phyloP scores from a whole-genome alignment of 2,113 vertebrate genomes.

The Himantopus leucocephalus region DNA sequence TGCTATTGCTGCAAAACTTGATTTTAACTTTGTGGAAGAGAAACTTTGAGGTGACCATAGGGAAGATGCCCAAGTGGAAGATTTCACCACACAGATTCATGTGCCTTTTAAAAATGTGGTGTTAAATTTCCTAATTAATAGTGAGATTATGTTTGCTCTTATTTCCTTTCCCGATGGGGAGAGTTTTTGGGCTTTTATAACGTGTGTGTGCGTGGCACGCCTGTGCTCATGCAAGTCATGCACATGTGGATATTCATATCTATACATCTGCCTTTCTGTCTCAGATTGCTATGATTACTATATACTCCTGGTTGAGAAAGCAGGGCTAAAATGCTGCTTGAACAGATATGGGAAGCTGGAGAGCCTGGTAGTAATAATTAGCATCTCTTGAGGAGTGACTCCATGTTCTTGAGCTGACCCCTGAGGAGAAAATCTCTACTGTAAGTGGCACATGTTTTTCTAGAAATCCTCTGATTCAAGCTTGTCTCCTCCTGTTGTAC shows the following conservation, averaged over 20 bases:
- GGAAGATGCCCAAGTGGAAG: not conserved
- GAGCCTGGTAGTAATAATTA: not conserved
- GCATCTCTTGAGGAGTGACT: not conserved
- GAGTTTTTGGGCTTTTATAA: not conserved
- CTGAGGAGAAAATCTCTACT: not conserved
- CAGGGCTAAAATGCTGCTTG: not conserved
- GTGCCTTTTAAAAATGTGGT: not conserved
- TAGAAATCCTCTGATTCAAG: not conserved
- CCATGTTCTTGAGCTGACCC: not conserved
- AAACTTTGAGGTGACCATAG: too few species aligned
- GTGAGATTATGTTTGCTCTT: not conserved
- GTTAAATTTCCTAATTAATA: not conserved
- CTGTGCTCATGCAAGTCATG: not conserved
- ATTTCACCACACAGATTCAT: not conserved
- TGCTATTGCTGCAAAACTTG: too few species aligned
- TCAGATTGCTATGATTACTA: not conserved
- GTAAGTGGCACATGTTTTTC: not conserved
- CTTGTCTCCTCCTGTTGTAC: not conserved
- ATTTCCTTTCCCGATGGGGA: not conserved
- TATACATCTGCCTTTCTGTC: not conserved
- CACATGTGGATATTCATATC: not conserved
- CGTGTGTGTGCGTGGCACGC: not conserved
- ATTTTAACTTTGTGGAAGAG: too few species aligned
- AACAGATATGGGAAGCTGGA: rapidly evolving
- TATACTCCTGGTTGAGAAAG: not conserved